Evolutionary conservation across 2,113 vertebrate genomes (phyloP).

Genomic region (Malurus alboscapulatus): DNA sequence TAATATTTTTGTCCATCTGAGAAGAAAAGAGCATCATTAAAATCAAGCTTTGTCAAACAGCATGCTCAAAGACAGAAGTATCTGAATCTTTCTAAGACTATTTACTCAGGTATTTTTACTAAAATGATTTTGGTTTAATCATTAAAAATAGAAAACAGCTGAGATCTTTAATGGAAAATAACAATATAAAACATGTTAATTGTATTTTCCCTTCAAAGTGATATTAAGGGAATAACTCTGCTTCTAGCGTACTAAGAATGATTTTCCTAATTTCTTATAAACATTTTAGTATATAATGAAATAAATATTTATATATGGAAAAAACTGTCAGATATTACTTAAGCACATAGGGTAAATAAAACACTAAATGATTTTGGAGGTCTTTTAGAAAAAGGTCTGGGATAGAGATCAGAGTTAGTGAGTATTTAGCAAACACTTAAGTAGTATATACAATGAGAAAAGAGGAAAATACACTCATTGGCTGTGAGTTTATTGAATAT

Average conservation of each 20-base stretch:
- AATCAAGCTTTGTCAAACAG: not conserved
- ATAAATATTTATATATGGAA: not conserved
- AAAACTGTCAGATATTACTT: not conserved
- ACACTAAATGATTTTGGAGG: not conserved
- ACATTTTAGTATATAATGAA: conserved; percentile 9
- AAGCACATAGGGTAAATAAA: conserved; percentile 17
- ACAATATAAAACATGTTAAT: not conserved
- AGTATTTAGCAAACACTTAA: conserved; percentile 19
- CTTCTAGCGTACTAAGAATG: not conserved
- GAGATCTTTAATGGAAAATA: not conserved
- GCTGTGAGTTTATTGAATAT: not conserved
- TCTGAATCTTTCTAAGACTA: not conserved
- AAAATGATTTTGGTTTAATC: conserved; percentile 5
- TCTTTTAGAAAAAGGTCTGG: not conserved
- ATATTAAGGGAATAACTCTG: not conserved
- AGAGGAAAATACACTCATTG: not conserved
- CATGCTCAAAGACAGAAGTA: not conserved
- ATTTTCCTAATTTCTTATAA: conserved; percentile 14
- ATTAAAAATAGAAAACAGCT: conserved; percentile 18
- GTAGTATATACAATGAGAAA: conserved; percentile 12
- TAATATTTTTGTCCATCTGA: not conserved
- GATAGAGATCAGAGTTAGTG: not conserved
- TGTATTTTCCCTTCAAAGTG: not conserved
- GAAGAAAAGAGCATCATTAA: not conserved
- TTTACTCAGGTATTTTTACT: not conserved